Base-by-base conservation (phyloP, 2,797 vertebrate genomes). In the Mus minutoides region DNA sequence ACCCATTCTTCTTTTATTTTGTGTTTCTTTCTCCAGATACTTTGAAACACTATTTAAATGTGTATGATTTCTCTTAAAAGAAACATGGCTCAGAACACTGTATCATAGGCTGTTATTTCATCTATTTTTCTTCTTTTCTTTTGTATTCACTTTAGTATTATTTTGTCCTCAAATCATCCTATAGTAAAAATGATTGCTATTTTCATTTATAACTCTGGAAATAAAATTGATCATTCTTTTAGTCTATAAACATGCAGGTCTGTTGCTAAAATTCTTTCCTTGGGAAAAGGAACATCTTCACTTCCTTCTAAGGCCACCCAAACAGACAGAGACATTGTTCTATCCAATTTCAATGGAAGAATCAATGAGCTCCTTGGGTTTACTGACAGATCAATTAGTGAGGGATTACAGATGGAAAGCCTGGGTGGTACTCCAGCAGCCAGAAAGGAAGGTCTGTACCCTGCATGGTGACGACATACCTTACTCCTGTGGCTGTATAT, bases 21-120 rank as follows among this genome's bases (percentile, higher is more conserved):
- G 16, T 87, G 52, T 77, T 96, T 94, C 71, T 79, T 94, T 95
- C 84, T 94, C 78, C 87, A 58, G 54, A 84, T 91, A 85, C 69
- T 54, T 75, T 60, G 34, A 73, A 71, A 34, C 13, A 93, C 56
- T 85, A 60, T n/a, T 87, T 91, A 58, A 77, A 83, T 21, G 6
- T 19, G 24, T 77, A 83, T 83, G 64, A 37, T 90, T 90, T 95
- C 21, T 93, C 52, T 80, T 54, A 89, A 77, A 95, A 58, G 34
- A 92, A 92, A 86, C 83, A 46, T 49, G 1, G 9, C 31, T 34
- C 22, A 67, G 24, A 93, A 88, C 75, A 92, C 64, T 89, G 49
- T 64, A 76, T 79, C 58, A 46, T 46, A 7, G 31, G n/a, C 56
- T 56, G 37, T 8, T 2, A 62, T 90, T n/a, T 79, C 12, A 3